These are phyloP conservation scores for Hyla sarda DNA, from an alignment of 2,113 vertebrate species.

Conservation along the genomic window DNA sequence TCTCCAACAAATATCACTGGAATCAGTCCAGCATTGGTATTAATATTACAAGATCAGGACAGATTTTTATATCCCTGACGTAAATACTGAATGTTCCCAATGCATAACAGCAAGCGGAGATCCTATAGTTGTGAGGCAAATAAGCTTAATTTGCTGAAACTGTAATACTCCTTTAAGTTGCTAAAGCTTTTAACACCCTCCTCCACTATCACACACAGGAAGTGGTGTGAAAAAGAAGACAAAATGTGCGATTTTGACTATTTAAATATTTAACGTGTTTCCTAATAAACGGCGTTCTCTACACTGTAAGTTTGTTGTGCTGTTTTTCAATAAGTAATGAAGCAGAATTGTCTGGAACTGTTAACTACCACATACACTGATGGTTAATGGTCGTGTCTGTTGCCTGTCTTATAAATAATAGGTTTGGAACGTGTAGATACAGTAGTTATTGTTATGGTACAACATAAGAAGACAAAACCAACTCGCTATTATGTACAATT, in stretches of 20 bases:
- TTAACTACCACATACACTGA: background rate
- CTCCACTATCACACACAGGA: constrained; percentile 20
- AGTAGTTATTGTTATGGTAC: constrained; percentile 36
- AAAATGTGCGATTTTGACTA: constrained; percentile 5
- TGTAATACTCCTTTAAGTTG: background rate
- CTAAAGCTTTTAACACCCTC: background rate
- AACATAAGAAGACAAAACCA: background rate
- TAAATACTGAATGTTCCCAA: too few species aligned
- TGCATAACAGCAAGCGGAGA: background rate
- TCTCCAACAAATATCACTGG: too few species aligned
- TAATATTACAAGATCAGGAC: background rate
- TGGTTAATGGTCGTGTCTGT: background rate
- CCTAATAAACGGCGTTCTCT: background rate
- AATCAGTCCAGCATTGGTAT: too few species aligned
- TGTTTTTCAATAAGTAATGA: constrained; percentile 18
- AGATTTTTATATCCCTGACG: background rate
- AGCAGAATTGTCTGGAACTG: background rate
- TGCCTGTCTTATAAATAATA: background rate
- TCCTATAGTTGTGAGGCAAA: background rate
- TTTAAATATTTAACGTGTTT: constrained; percentile 18
- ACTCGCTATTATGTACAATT: background rate
- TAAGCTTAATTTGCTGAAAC: background rate
- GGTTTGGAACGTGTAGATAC: background rate
- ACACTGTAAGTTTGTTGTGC: background rate
- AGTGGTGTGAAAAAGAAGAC: constrained; percentile 3